phyloP scores from a whole-genome alignment of 1,140 invertebrate genomes.

The Trypoxylus dichotomus region DNA sequence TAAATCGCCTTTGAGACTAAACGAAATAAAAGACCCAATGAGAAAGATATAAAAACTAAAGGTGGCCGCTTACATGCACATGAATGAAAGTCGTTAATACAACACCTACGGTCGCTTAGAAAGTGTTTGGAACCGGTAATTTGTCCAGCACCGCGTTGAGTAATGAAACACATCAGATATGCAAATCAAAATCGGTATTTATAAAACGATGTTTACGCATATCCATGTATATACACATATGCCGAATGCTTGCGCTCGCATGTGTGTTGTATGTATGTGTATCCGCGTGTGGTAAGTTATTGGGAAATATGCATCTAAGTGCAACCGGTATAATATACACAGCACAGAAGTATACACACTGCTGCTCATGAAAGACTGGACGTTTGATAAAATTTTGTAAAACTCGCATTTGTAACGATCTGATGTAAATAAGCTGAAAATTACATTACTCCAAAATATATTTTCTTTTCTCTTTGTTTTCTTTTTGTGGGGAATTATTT shows the following conservation, averaged over 20 bases:
- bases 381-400: no score
- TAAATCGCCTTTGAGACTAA: no score
- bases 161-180: constrained; percentile 17
- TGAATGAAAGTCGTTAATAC: constrained; percentile 2
- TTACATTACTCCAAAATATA: no score
- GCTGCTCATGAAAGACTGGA: no score
- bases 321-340: neutral
- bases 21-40: no score
- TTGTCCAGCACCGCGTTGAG: neutral
- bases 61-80: neutral
- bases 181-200: constrained; percentile 7
- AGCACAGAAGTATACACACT: no score
- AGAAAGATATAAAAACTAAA: neutral
- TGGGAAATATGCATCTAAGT: neutral
- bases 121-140: constrained; percentile 25
- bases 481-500: no score
- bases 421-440: no score
- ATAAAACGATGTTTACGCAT: constrained; percentile 5
- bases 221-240: neutral
- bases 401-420: no score
- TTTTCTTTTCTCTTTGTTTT: no score
- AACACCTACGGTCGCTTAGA: neutral
- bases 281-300: neutral
- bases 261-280: neutral
- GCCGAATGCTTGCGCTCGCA: neutral